Conservation (phyloP, 1,140 invertebrate species). For the Copidosoma floridanum region DNA sequence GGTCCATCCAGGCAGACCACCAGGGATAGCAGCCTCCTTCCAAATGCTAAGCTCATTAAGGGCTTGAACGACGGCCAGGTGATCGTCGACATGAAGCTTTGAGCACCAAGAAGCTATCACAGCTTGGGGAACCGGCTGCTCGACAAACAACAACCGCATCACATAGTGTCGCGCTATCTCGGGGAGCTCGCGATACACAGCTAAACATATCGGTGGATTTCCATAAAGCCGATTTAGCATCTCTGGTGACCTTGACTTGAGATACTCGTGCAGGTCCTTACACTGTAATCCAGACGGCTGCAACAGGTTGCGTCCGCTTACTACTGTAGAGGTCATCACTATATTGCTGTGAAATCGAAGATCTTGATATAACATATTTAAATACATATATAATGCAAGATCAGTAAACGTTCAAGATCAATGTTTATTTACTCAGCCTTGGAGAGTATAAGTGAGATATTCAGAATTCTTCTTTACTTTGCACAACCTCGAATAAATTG, state of each 20-base stretch:
- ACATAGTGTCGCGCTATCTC: conserved; percentile 88
- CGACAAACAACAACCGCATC: conserved; percentile 86
- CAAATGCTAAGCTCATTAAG: conserved; percentile 80
- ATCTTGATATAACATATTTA: no score
- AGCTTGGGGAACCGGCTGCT: conserved; percentile 90
- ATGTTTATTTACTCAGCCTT: no score
- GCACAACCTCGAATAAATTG: no score
- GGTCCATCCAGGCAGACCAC: conserved; percentile 87
- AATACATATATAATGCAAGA: no score
- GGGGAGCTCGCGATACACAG: conserved; percentile 86
- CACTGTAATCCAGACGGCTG: conserved; percentile 72
- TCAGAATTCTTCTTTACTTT: no score
- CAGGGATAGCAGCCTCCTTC: conserved; percentile 84
- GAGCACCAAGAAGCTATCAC: conserved; percentile 91
- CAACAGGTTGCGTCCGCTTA: conserved; percentile 46
- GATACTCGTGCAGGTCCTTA: conserved; percentile 88
- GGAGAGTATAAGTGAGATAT: no score
- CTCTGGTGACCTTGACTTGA: conserved; percentile 77
- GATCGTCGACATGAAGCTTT: conserved; percentile 76
- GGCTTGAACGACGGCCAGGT: conserved; percentile 69
- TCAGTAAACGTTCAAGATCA: no score
- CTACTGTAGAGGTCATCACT: conserved; percentile 29
- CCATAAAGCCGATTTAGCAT: conserved; percentile 85
- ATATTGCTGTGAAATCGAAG: no score
- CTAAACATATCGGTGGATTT: conserved; percentile 91